These are phyloP conservation scores for Cladorhizidae sp. DNA, from an alignment of 37 sponge, comb jelly and placozoan genomes.

Conservation along the genomic window DNA sequence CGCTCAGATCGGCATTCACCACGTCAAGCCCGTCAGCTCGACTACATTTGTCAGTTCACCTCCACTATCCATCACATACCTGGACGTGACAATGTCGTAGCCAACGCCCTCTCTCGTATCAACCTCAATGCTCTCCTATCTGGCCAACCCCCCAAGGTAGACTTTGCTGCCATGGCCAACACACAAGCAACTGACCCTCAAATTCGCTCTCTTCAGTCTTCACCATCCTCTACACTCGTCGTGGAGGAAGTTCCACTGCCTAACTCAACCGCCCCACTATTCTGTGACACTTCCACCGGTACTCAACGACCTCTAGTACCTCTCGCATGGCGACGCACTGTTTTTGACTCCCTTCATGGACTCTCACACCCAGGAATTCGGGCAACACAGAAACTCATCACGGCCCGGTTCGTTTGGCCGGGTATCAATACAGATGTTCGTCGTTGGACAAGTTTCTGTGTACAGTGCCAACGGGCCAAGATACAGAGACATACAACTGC, in stretches of 20 bases:
- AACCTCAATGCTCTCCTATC: constrained; percentile 44
- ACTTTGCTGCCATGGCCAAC: constrained; percentile 36
- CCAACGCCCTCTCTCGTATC: constrained; percentile 66
- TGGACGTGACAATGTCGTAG: constrained; percentile 48
- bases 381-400: constrained; percentile 67
- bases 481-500: constrained; percentile 49
- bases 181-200: constrained; percentile 50
- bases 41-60: constrained; percentile 69
- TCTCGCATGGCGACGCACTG: constrained; percentile 42
- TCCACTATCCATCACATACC: constrained; percentile 59
- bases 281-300: constrained; percentile 48
- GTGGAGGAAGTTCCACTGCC: constrained; percentile 42
- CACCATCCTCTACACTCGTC: constrained; percentile 27
- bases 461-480: constrained; percentile 68
- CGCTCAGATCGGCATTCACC: constrained; percentile 47
- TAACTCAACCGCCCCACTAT: constrained; percentile 17
- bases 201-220: constrained; percentile 33
- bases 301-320: constrained; percentile 22
- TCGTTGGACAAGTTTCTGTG: constrained; percentile 44
- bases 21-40: constrained; percentile 57
- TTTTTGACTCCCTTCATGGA: constrained; percentile 58
- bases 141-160: constrained; percentile 28
- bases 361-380: constrained; percentile 70
- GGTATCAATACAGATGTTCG: constrained; percentile 58
- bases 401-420: constrained; percentile 64